phyloP scores from a whole-genome alignment of 2,888 invertebrate genomes.

The Dryocosmus kuriphilus region DNA sequence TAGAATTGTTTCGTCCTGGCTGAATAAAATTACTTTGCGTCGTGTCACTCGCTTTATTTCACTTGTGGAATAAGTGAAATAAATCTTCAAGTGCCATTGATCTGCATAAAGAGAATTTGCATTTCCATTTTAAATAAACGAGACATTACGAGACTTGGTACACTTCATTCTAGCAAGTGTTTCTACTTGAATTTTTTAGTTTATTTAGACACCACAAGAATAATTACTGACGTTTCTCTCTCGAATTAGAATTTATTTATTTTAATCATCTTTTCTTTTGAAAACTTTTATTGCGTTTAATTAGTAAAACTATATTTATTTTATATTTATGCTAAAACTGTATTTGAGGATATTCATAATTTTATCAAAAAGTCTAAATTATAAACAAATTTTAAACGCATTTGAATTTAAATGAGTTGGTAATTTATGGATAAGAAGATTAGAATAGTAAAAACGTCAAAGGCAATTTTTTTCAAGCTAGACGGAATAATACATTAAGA shows the following conservation, averaged over 20 bases:
- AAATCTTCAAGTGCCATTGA: neutral
- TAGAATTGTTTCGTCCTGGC: constrained; percentile 2
- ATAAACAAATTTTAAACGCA: no score
- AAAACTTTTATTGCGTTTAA: neutral
- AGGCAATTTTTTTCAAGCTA: no score
- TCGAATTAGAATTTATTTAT: neutral
- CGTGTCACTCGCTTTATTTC: constrained; percentile 23
- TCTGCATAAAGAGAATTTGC: constrained; percentile 18
- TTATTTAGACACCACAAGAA: constrained; percentile 12
- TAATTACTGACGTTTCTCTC: neutral
- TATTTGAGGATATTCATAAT: no score
- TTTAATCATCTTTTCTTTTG: neutral
- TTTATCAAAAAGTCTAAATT: no score
- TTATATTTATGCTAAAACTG: no score
- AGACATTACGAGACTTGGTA: constrained; percentile 16
- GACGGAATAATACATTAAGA: no score
- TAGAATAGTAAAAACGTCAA: no score
- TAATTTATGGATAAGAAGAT: no score
- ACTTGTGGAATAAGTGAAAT: neutral
- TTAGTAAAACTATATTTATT: no score
- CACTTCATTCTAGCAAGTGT: constrained; percentile 15
- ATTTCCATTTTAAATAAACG: constrained; percentile 13
- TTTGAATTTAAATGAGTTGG: no score
- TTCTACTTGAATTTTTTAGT: constrained; percentile 26
- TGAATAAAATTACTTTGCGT: constrained; percentile 21